phyloP scores from a whole-genome alignment of 2,888 invertebrate genomes.

The Pollenia labialis region DNA sequence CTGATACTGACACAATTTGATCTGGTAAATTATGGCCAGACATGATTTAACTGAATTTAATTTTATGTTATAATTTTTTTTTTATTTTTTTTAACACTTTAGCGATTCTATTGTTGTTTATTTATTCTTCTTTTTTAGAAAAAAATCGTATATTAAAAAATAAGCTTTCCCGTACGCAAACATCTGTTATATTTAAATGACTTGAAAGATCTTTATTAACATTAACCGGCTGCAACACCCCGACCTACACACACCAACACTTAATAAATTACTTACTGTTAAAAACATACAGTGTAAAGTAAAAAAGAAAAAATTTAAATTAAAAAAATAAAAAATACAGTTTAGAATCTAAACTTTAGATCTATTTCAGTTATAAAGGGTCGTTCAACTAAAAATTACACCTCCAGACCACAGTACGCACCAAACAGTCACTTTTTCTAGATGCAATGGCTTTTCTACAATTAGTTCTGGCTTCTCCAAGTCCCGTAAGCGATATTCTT shows the following conservation, averaged over 20 bases:
- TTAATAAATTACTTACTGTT: constrained; percentile 60
- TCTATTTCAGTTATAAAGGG: no score
- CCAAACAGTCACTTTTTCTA: no score
- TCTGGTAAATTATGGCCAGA: constrained; percentile 63
- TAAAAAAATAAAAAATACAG: neutral
- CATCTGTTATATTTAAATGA: constrained; percentile 73
- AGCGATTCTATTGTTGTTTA: constrained; percentile 33
- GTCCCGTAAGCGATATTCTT: rapidly evolving
- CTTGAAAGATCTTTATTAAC: constrained; percentile 65
- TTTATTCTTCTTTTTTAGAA: constrained; percentile 23
- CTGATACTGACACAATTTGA: constrained; percentile 39
- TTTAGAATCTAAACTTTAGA: no score
- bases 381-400: no score
- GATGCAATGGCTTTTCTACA: no score
- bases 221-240: constrained; percentile 55
- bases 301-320: neutral
- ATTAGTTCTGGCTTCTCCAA: no score
- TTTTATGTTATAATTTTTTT: constrained; percentile 41
- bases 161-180: constrained; percentile 71
- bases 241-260: constrained; percentile 59
- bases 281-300: neutral
- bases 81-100: constrained; percentile 56
- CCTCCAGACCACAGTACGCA: no score
- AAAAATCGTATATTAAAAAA: constrained; percentile 67
- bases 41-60: constrained; percentile 61